phyloP scores from a whole-genome alignment of 2,113 vertebrate genomes.

The Hirundichthys speculiger region DNA sequence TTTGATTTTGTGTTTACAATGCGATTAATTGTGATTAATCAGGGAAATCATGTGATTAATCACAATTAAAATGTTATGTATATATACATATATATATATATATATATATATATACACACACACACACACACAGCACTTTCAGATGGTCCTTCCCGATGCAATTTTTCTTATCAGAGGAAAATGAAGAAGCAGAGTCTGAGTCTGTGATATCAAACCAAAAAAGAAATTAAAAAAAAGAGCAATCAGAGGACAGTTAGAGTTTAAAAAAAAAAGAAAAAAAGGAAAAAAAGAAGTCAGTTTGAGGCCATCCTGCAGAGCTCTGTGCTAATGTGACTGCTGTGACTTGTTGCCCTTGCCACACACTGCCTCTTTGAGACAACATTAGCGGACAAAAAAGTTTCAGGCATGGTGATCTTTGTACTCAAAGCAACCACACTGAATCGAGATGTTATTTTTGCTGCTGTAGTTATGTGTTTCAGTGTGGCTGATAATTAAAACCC shows the following conservation, averaged over 20 bases:
- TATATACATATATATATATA: no score
- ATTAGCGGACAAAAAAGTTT: constrained; percentile 49
- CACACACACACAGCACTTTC: no score
- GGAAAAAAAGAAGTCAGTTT: constrained; percentile 46
- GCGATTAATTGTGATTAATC: no score
- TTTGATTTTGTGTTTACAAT: no score
- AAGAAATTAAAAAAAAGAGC: not conserved
- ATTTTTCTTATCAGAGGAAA: no score
- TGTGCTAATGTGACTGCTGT: constrained; percentile 42
- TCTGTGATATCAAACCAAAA: not conserved
- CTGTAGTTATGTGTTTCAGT: constrained; percentile 1
- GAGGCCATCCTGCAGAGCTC: constrained; percentile 24
- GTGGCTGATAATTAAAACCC: constrained; percentile 14
- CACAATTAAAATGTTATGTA: no score
- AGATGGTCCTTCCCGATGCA: no score
- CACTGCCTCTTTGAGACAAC: not conserved
- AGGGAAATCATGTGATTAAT: no score
- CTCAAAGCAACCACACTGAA: not conserved
- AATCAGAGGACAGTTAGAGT: constrained; percentile 16
- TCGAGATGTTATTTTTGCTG: constrained; percentile 5
- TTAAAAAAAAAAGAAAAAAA: constrained; percentile 26
- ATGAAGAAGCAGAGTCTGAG: not conserved
- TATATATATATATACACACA: no score
- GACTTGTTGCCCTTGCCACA: constrained; percentile 63
- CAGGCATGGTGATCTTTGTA: constrained; percentile 54